Evolutionary conservation across 2,888 invertebrate genomes (phyloP).

Genomic region (Siphonodentalium dalli): DNA sequence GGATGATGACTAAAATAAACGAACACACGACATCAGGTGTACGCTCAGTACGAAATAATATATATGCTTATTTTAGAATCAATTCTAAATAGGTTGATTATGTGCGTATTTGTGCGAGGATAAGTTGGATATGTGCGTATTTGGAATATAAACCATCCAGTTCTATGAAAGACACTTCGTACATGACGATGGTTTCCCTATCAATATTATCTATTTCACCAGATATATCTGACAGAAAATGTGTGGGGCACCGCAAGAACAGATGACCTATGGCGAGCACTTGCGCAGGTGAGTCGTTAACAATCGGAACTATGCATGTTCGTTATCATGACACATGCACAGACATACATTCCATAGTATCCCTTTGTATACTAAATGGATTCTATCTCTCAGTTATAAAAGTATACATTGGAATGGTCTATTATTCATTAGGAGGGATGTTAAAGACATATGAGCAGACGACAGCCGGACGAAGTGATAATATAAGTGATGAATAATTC

Average conservation of each 20-base stretch:
- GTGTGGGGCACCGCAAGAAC: constrained; percentile 81
- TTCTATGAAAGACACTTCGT: too few species aligned
- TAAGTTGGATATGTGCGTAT: too few species aligned
- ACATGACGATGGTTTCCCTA: background rate
- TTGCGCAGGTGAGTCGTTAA: constrained; percentile 63
- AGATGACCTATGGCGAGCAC: constrained; percentile 75
- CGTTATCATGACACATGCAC: background rate
- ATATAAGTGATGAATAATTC: too few species aligned
- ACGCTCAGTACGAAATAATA: too few species aligned
- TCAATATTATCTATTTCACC: constrained; percentile 61
- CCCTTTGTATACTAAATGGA: background rate
- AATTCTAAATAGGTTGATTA: too few species aligned
- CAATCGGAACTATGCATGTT: too few species aligned
- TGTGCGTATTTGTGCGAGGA: too few species aligned
- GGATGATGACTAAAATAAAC: too few species aligned
- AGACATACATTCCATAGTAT: background rate
- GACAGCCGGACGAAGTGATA: background rate
- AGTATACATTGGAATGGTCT: background rate
- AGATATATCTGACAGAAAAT: constrained; percentile 76
- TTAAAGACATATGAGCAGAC: background rate
- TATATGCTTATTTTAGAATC: too few species aligned
- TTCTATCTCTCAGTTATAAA: background rate
- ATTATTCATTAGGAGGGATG: background rate
- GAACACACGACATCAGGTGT: too few species aligned
- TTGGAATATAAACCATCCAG: too few species aligned